These are phyloP conservation scores for Coreius guichenoti DNA, from an alignment of 2,797 vertebrate genomes.

Conservation along the genomic window DNA sequence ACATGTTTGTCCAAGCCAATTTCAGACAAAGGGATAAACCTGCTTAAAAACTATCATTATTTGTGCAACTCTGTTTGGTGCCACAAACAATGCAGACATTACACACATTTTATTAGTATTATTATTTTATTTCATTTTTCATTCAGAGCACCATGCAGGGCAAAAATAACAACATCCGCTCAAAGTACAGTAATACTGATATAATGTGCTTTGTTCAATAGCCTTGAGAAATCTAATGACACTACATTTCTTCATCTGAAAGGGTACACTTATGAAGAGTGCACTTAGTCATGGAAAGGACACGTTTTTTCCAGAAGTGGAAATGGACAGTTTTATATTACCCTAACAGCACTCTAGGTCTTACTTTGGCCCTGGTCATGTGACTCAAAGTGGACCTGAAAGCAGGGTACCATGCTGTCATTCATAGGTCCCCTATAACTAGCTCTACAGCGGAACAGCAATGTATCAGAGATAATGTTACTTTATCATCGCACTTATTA, in stretches of 20 bases:
- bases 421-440: neutral
- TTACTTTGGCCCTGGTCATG: too few species aligned
- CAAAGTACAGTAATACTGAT: neutral
- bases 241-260: neutral
- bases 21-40: neutral
- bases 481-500: neutral
- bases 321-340: constrained; percentile 7
- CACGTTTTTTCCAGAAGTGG: neutral
- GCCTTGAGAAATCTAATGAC: neutral
- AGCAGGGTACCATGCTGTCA: neutral
- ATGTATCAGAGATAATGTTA: neutral
- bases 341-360: neutral
- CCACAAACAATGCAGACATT: neutral
- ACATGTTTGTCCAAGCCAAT: too few species aligned
- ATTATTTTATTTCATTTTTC: neutral
- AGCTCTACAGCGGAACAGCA: neutral
- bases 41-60: neutral
- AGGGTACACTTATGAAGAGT: constrained; percentile 8
- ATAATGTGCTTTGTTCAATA: constrained; percentile 5
- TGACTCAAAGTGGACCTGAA: neutral
- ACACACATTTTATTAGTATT: neutral
- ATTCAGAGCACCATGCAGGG: neutral
- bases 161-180: neutral
- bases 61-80: neutral
- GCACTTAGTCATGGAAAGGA: neutral